Conservation (phyloP, 2,797 vertebrate genomes). For the Etheostoma nigrum region DNA sequence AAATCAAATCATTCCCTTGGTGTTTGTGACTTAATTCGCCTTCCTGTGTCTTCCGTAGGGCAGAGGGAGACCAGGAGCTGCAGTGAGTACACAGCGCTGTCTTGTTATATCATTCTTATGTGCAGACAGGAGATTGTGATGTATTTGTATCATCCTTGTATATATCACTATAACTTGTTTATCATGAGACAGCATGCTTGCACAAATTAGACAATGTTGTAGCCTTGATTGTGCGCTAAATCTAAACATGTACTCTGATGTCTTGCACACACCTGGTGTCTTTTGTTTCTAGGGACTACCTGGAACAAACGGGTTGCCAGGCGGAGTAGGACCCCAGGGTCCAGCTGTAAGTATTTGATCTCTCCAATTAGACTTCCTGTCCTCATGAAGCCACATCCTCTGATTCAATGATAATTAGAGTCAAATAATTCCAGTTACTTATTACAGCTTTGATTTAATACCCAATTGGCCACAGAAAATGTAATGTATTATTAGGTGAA, state of each 20-base stretch:
- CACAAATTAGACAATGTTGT: neutral
- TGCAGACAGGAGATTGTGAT: neutral
- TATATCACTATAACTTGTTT: neutral
- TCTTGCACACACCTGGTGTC: constrained; percentile 17
- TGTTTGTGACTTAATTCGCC: constrained; percentile 76
- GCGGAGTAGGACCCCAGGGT: constrained; percentile 91
- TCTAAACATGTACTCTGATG: constrained; percentile 1
- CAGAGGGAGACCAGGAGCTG: constrained; percentile 94
- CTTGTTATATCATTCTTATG: constrained; percentile 4
- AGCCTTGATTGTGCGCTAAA: neutral
- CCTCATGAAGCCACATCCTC: constrained; percentile 7
- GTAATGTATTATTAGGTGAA: neutral
- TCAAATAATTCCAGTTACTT: neutral
- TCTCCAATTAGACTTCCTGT: constrained; percentile 14
- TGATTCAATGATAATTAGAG: constrained; percentile 16
- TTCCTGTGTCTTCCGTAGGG: constrained; percentile 88
- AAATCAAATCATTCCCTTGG: constrained; percentile 35
- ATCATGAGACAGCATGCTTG: neutral
- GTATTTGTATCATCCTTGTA: neutral
- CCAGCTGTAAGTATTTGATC: constrained; percentile 86
- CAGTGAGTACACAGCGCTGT: constrained; percentile 87
- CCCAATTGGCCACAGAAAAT: neutral
- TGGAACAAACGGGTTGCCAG: constrained; percentile 92
- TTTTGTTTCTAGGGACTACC: constrained; percentile 89
- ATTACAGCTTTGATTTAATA: constrained; percentile 5